Percentiles rank a stretch among this genome's conserved stretches.
Evolutionary conservation across 2,888 invertebrate species (phyloP).

Genomic region (Rhogogaster chlorosoma): DNA sequence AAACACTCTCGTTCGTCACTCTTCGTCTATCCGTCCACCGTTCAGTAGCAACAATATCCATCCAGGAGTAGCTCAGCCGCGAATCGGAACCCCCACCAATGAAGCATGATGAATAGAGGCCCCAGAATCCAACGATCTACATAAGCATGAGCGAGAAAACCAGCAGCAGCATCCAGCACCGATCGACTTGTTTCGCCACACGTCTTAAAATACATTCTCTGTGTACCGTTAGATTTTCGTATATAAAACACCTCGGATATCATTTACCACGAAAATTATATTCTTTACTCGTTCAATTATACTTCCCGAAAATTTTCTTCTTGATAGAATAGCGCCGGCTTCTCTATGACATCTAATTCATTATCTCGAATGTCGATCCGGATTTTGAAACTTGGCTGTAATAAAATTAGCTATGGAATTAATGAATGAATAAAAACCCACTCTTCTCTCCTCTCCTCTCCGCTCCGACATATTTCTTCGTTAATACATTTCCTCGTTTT

Average conservation of each 20-base stretch:
- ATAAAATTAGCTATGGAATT: too few species aligned
- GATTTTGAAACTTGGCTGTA: too few species aligned
- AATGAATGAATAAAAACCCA: too few species aligned
- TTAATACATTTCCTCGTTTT: constrained; percentile 51
- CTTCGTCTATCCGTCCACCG: neutral
- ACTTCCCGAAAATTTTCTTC: neutral
- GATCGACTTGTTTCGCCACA: neutral
- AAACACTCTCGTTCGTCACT: constrained; percentile 2
- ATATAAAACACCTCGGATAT: neutral
- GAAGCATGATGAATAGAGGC: constrained; percentile 42
- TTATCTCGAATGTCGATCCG: too few species aligned
- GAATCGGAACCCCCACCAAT: constrained; percentile 23
- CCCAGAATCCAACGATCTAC: constrained; percentile 34
- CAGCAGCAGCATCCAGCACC: neutral
- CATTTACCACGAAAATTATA: neutral
- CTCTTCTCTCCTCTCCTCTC: too few species aligned
- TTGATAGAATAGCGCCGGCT: neutral
- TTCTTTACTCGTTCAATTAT: neutral
- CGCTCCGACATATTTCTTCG: neutral
- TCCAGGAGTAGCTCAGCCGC: neutral
- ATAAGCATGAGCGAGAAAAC: neutral
- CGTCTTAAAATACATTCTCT: constrained; percentile 16
- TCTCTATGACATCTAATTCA: too few species aligned
- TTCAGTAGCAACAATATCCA: constrained; percentile 3
- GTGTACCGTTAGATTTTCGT: neutral